phyloP scores from a whole-genome alignment of 2,113 vertebrate genomes.

The Telmatochromis brachygnathus region DNA sequence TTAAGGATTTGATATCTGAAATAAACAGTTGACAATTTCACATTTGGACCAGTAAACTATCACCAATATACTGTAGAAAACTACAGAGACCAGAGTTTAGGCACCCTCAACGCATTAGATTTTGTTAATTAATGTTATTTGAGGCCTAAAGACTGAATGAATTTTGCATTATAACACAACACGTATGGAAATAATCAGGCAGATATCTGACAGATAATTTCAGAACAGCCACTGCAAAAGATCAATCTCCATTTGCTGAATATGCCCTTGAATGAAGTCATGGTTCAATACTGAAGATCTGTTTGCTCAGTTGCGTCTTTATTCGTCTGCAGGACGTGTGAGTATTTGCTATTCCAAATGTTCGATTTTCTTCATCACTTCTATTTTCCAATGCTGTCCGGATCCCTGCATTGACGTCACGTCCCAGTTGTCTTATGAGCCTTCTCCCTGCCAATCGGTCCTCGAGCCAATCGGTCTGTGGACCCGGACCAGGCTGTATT shows the following conservation, averaged over 20 bases:
- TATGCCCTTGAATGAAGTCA: not conserved
- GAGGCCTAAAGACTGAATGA: not conserved
- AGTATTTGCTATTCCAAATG: not conserved
- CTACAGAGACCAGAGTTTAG: not conserved
- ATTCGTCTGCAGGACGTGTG: not conserved
- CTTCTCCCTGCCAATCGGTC: not conserved
- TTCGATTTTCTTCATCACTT: not conserved
- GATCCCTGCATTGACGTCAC: not conserved
- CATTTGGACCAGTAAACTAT: fast-evolving
- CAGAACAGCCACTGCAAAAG: not conserved
- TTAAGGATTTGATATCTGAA: not conserved
- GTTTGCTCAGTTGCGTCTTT: not conserved
- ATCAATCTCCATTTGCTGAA: not conserved
- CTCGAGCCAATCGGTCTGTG: not conserved
- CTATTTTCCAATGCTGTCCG: not conserved
- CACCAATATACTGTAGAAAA: not conserved
- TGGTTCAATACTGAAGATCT: not conserved
- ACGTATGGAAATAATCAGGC: not conserved
- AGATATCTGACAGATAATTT: not conserved
- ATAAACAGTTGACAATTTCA: not conserved
- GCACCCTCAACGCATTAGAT: fast-evolving
- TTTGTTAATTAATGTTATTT: not conserved
- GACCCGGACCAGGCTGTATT: not conserved
- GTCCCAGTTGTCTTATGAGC: not conserved
- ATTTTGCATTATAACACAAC: not conserved